Base-by-base conservation (phyloP, 1,140 invertebrate genomes). In the Arctopsyche grandis region DNA sequence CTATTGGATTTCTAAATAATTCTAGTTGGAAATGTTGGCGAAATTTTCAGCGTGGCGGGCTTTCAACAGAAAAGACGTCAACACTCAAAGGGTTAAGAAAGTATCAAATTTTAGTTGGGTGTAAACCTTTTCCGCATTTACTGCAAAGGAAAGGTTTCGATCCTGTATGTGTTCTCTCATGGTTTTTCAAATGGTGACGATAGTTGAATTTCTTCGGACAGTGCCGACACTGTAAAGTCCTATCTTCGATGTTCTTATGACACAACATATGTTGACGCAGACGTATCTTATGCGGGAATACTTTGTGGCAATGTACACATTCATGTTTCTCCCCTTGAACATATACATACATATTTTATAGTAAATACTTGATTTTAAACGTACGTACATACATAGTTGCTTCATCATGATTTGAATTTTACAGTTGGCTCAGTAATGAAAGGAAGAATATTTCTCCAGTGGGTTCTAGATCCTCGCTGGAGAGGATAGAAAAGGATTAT, bases 201-300 rank as follows among this genome's bases (percentile, higher is more conserved):
- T 78, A 79, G 43, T 82, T 82, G 63, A 82, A 82, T n/a, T 70
- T 52, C 21, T 69, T 76, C 4, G 75, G 29, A 71, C 81, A 82
- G 66, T 46, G 21, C 46, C 21, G 14, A 71, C 81, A 82, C 24
- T 78, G n/a, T 19, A 80, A 48, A n/a, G 58, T 75, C 26, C 76
- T 75, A 14, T 80, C 75, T 24, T 78, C 75, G 24, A 19, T 26
- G n/a, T 71, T 58, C 14, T 19, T 73, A 48, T 82, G 81, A 0
- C 56, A 70, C 14, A 82, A 14, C n/a, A 60, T 16, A 73, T 82
- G 81, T 29, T 77, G 66, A 10, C 16, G 38, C 7, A 82, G 76
- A 10, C 78, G 58, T 22, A 43, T 70, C n/a, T 21, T 44, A 44
- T 82, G 81, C 38, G 75, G 44, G 58, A 82, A 82, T 5, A 76